A percentile compares a stretch with the other conserved stretches of the same genome.
Conservation (phyloP, 92 coral and sea anemone species). For the Porites divaricata region DNA sequence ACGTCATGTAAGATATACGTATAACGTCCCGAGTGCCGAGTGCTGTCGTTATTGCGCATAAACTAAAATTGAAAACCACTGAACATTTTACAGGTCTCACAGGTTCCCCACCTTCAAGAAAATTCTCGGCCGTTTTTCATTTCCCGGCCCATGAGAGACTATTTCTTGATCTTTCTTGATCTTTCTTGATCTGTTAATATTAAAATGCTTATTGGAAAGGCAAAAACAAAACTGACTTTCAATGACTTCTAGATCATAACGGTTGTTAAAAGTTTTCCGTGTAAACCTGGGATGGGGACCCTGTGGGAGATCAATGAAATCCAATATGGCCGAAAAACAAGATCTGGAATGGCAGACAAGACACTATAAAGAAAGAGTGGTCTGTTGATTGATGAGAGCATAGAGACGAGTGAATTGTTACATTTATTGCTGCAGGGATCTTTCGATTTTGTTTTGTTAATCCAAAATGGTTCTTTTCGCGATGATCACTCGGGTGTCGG, state of each 20-base stretch:
- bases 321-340: conserved; percentile 39
- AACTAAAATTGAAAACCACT: neutral
- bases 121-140: no score
- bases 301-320: conserved; percentile 2
- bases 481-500: conserved; percentile 92
- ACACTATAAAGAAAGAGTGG: neutral
- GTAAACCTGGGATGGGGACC: neutral
- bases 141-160: conserved; percentile 17
- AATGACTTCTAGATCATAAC: neutral
- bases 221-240: no score
- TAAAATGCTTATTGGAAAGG: no score
- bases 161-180: no score
- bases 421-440: no score
- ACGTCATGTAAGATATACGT: neutral
- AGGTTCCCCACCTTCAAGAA: neutral
- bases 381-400: neutral
- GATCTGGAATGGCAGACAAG: neutral
- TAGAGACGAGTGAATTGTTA: neutral
- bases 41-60: neutral
- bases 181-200: no score
- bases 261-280: neutral
- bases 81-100: neutral
- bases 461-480: conserved; percentile 88
- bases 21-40: neutral
- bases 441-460: neutral